Base-by-base conservation (phyloP, 2,113 vertebrate species). In the Hyla sarda region DNA sequence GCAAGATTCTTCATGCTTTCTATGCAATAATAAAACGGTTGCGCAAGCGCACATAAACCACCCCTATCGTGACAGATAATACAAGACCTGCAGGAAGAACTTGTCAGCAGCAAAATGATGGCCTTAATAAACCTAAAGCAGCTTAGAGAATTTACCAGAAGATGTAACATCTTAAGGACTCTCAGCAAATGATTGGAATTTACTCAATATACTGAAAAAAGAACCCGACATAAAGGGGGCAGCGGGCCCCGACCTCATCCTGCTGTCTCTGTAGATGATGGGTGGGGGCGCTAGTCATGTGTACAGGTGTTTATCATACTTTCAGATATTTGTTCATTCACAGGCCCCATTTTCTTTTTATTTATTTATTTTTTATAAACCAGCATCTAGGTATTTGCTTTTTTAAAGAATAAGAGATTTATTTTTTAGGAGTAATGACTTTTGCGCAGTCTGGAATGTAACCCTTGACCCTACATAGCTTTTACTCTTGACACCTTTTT, bases 371-470 rank as follows among this genome's bases (percentile, higher is more conserved):
- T 23, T 79, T 8, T 37, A 58, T 45, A 62, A 45, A 47, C n/a
- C 37, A 19, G 67, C 1, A 12, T 25, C 11, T 7, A 32, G 52
- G 50, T 79, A 32, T 79, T 79, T 37, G 23, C 30, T 58, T n/a
- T 32, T 41, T n/a, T n/a, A n/a, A 23, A 37, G 28, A 10, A 25
- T 5, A 47, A 23, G 77, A 67, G 47, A 77, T 47, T 34, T n/a
- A 17, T 65, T 65, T 77, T 77, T 67, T 25, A 48, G 13, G 19
- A 17, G 45, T 67, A 84, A 77, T 84, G 72, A 85, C 21, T 62
- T 85, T 85, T 32, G 41, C 21, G 60, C 45, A 71, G 41, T 28
- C 41, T 79, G 75, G 84, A 85, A 85, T 78, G 84, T 85, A 30
- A 79, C 84, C 84, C 37, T 12, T 71, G 54, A 54, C 58, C 58